Conservation (phyloP, 2,113 vertebrate genomes). For the Aptenodytes patagonicus region DNA sequence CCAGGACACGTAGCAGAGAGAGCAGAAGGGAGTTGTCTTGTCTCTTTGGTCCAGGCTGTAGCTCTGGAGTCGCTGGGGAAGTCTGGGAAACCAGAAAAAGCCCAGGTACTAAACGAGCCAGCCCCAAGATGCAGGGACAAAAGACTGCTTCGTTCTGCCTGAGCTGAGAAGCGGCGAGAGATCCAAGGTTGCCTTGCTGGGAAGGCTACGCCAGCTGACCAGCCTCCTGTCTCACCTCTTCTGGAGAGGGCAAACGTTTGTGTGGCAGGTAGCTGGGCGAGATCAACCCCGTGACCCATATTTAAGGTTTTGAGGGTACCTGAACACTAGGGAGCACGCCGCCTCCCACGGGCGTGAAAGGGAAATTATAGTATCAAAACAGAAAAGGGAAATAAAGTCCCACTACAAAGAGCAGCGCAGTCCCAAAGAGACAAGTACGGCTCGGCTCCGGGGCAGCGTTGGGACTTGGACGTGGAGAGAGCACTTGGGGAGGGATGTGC, state of each 20-base stretch:
- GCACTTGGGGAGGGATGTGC: accelerated
- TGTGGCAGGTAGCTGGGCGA: neutral
- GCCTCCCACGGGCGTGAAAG: neutral
- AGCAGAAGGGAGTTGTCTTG: neutral
- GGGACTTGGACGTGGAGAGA: neutral
- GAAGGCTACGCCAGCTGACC: neutral
- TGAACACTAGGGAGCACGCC: neutral
- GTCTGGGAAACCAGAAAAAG: neutral
- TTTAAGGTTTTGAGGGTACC: neutral
- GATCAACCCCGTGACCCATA: neutral
- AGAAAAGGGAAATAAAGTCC: neutral
- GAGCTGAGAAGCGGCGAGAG: neutral
- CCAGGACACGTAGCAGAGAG: neutral
- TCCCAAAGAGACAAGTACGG: neutral
- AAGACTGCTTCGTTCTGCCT: constrained; percentile 10
- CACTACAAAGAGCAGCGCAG: neutral
- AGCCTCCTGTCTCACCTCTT: neutral
- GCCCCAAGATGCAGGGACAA: neutral
- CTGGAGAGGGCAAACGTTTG: neutral
- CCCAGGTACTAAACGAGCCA: neutral
- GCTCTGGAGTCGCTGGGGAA: neutral
- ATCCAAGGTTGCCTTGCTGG: neutral
- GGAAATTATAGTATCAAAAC: neutral
- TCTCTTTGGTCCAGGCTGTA: neutral
- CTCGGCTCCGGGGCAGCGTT: neutral